Percentiles rank a stretch among this genome's conserved stretches.
Evolutionary conservation across 2,113 vertebrate genomes (phyloP).

Genomic region (Hassar affinis): DNA sequence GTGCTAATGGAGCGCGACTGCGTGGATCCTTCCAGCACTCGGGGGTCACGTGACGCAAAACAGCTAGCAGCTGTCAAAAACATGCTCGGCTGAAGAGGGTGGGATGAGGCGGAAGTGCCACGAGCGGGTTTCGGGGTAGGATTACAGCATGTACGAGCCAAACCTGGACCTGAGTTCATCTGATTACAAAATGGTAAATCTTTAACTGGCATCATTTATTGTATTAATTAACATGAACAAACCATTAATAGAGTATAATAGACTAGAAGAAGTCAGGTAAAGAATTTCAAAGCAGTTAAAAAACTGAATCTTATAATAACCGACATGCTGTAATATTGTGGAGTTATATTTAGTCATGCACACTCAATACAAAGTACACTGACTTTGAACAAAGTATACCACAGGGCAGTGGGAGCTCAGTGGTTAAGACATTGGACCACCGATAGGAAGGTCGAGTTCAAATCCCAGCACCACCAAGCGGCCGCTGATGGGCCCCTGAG

Average conservation of each 20-base stretch:
- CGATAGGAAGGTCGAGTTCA: too few species aligned
- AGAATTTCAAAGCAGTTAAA: too few species aligned
- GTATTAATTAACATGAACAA: background rate
- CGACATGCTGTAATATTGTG: background rate
- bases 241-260: background rate
- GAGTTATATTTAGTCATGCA: background rate
- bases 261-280: background rate
- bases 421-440: too few species aligned
- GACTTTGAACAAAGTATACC: too few species aligned
- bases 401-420: too few species aligned
- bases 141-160: background rate
- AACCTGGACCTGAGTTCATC: background rate
- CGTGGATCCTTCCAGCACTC: conserved; percentile 37
- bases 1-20: conserved; percentile 29
- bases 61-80: conserved; percentile 61
- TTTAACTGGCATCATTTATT: background rate
- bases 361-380: too few species aligned
- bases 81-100: background rate
- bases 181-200: background rate
- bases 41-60: conserved; percentile 35
- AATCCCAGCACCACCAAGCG: too few species aligned
- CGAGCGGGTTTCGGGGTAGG: background rate
- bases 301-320: too few species aligned
- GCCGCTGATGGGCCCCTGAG: too few species aligned
- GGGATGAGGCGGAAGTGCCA: background rate